Evolutionary conservation across 2,888 invertebrate species (phyloP), one percentile per base, ranked within the genome.

Genomic region (Cremastinae sp.): DNA sequence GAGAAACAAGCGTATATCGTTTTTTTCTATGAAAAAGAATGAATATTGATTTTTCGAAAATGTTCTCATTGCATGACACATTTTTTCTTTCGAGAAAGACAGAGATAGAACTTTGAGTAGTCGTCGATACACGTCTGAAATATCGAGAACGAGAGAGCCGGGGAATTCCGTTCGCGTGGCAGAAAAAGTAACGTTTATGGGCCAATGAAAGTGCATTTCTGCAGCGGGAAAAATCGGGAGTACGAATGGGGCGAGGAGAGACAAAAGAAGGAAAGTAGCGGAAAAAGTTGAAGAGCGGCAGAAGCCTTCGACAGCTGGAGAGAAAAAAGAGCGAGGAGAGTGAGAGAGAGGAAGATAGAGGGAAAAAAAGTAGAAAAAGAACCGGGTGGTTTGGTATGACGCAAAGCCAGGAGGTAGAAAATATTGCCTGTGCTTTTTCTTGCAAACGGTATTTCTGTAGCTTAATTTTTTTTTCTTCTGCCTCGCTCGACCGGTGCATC

Each of bases 381-480:
- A 47, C 62, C 54, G 62, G 43, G 62, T 62, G 43, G 54, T 62
- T 68, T 20, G 62, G 49, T 38, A 36, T 72, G 71, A 71, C 66
- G 75, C 45, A 45, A 58, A 75, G 64, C 74, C 65, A 58, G 62
- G 62, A 51, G 64, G 61, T 62, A 75, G 66, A 68, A 75, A 71
- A 71, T 75, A 71, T 66, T 62, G 71, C 41, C 54, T 53, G 54
- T 36, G 64, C 59, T 71, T 61, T 66, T 75, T 70, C 54, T 62
- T 54, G 22, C 62, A 47, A 47, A 28, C 38, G 20, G 22, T 45
- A 38, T 62, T 54, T 64, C 36, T 47, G 38, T 62, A 56, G 14
- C 9, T 12, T 38, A 36, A 8, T 16, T n/a, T 10, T 14, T 14
- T 65, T 54, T 59, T 54, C 45, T 10, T 41, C 36, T 49, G 43